Conservation (phyloP, 30 jellyfish, hydroid and myxozoan genomes). For the Cassiopea xamachana region DNA sequence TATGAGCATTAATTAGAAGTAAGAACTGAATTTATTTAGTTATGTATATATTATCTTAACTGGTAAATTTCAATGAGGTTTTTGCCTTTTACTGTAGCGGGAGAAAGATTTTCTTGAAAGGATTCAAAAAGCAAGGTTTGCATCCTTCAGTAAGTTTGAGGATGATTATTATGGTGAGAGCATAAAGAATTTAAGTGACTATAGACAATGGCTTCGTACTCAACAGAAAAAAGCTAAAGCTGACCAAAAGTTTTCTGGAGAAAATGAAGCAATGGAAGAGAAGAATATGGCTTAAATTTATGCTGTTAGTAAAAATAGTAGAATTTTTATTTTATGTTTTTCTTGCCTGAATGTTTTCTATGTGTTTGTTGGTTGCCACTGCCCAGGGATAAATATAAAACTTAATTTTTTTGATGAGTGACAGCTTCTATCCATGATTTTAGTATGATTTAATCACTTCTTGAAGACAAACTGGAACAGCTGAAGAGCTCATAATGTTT, state of each 20-base stretch:
- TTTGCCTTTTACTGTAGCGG: conserved; percentile 30
- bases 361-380: too few relatives aligned
- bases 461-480: too few relatives aligned
- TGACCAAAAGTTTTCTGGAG: conserved; percentile 60
- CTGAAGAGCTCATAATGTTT: too few relatives aligned
- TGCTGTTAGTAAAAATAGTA: background rate
- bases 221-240: conserved; percentile 87
- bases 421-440: too few relatives aligned
- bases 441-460: too few relatives aligned
- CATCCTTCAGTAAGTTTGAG: conserved; percentile 89
- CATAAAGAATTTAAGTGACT: conserved; percentile 90
- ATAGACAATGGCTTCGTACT: conserved; percentile 95
- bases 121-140: conserved; percentile 81
- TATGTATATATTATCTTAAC: too few relatives aligned
- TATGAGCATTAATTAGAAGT: too few relatives aligned
- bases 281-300: background rate
- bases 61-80: too few relatives aligned
- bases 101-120: conserved; percentile 89
- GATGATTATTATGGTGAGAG: conserved; percentile 98
- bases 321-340: background rate
- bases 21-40: too few relatives aligned
- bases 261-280: conserved; percentile 13
- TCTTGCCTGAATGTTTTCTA: background rate
- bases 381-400: too few relatives aligned
- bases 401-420: too few relatives aligned